Conservation (phyloP, 2,888 invertebrate species). For the Cheilosia urbana region DNA sequence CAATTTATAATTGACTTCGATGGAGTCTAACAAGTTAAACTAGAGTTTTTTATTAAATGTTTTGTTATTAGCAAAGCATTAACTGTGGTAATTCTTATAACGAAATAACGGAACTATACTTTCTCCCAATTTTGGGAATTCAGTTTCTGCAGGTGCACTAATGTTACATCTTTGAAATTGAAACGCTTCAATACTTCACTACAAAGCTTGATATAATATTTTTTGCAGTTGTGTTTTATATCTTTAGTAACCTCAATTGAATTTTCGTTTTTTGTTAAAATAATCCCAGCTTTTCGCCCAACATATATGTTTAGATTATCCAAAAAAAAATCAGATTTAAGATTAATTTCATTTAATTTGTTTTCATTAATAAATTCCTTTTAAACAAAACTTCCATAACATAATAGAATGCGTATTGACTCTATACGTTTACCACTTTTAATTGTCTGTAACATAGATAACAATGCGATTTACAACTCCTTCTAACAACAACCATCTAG, state of each 20-base stretch:
- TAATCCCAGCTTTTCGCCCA: not conserved
- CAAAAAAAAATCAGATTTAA: not conserved
- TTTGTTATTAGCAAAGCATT: no score
- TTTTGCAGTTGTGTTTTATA: not conserved
- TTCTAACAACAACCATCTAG: slow-evolving; percentile 78
- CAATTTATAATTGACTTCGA: no score
- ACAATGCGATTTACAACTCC: slow-evolving; percentile 57
- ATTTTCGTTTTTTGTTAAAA: not conserved
- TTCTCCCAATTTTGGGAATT: no score
- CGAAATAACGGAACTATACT: no score
- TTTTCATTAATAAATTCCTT: slow-evolving; percentile 9
- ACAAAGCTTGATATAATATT: not conserved
- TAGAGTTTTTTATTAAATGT: no score
- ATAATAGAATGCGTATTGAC: not conserved
- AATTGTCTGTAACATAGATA: slow-evolving; percentile 16
- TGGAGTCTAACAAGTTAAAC: no score
- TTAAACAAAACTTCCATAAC: slow-evolving; percentile 18
- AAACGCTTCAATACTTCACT: not conserved
- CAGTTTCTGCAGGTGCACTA: no score
- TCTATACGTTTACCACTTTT: not conserved
- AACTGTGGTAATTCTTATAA: no score
- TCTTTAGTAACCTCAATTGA: not conserved
- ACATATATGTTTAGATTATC: not conserved
- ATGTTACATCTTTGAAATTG: no score
- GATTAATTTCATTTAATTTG: slow-evolving; percentile 9